A percentile compares a stretch with the other conserved stretches of the same genome.
phyloP scores from a whole-genome alignment of 2,113 vertebrate species.

The Toxostoma redivivum region DNA sequence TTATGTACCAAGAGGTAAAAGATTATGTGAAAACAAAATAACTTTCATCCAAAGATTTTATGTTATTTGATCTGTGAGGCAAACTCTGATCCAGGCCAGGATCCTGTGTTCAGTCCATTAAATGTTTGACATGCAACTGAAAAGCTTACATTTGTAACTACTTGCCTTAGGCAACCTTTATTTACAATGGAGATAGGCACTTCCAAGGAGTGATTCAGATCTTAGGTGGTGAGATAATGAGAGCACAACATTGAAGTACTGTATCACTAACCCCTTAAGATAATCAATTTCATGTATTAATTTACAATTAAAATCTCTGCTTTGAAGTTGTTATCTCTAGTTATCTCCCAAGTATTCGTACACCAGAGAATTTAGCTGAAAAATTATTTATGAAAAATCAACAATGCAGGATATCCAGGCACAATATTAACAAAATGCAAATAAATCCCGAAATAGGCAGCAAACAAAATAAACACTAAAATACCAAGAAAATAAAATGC shows the following conservation, averaged over 20 bases:
- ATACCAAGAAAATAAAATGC: neutral
- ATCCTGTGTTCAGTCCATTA: neutral
- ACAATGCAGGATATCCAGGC: neutral
- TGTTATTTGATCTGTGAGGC: neutral
- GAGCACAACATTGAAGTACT: neutral
- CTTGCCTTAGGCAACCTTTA: neutral
- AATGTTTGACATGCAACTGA: neutral
- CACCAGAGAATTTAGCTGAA: neutral
- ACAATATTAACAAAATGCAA: neutral
- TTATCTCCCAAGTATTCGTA: neutral
- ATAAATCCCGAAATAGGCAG: neutral
- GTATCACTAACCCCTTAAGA: neutral
- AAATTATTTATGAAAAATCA: constrained; percentile 15
- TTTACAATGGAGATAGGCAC: neutral
- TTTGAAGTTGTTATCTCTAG: constrained; percentile 48
- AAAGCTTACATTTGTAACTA: neutral
- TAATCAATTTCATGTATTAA: constrained; percentile 42
- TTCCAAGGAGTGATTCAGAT: constrained; percentile 19
- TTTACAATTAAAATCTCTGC: constrained; percentile 55
- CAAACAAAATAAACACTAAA: neutral
- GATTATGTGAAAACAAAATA: neutral
- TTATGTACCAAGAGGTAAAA: neutral
- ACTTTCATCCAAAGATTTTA: neutral
- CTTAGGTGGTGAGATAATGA: constrained; percentile 19
- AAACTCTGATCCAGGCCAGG: neutral